Evolutionary conservation across 1,140 invertebrate genomes (phyloP).

Genomic region (Spodoptera litura): DNA sequence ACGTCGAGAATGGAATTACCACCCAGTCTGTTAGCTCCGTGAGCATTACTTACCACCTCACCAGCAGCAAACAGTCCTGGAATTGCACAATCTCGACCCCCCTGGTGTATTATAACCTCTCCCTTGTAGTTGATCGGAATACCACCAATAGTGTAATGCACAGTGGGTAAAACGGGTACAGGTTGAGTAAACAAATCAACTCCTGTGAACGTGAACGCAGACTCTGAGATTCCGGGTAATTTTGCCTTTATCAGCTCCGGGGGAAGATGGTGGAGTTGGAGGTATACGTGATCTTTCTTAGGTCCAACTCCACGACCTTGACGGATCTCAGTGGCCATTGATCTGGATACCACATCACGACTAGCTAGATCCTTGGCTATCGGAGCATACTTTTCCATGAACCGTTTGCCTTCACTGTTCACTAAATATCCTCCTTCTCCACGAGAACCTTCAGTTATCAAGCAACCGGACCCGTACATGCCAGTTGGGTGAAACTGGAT

Average conservation of each 20-base stretch:
- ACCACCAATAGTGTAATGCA: conserved; percentile 99
- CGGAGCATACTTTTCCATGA: conserved; percentile 99
- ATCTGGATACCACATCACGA: conserved; percentile 98
- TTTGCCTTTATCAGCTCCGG: conserved; percentile 94
- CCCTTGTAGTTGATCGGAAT: conserved; percentile 98
- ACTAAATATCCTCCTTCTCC: conserved; percentile 99
- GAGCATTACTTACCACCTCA: conserved; percentile 92
- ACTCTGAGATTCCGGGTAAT: conserved; percentile 94
- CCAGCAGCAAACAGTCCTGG: conserved; percentile 90
- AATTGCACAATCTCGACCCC: conserved; percentile 89
- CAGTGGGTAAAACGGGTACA: conserved; percentile 98
- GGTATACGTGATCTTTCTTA: conserved; percentile 98
- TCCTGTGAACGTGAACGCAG: conserved; percentile 98
- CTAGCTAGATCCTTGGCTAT: conserved; percentile 99
- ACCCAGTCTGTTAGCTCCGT: conserved; percentile 98
- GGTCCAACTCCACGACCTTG: conserved; percentile 96
- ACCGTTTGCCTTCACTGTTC: conserved; percentile 97
- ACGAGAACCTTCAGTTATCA: conserved; percentile 98
- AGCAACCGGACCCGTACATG: conserved; percentile 98
- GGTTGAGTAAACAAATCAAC: conserved; percentile 98
- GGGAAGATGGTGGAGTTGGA: conserved; percentile 97
- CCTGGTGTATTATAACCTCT: conserved; percentile 85
- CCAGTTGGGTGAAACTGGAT: conserved; percentile 99
- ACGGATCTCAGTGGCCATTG: conserved; percentile 98
- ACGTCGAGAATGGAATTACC: conserved; percentile 99